Evolutionary conservation across 2,113 vertebrate genomes (phyloP), one percentile per base, ranked within the genome.

Genomic region (Coregonus clupeaformis): DNA sequence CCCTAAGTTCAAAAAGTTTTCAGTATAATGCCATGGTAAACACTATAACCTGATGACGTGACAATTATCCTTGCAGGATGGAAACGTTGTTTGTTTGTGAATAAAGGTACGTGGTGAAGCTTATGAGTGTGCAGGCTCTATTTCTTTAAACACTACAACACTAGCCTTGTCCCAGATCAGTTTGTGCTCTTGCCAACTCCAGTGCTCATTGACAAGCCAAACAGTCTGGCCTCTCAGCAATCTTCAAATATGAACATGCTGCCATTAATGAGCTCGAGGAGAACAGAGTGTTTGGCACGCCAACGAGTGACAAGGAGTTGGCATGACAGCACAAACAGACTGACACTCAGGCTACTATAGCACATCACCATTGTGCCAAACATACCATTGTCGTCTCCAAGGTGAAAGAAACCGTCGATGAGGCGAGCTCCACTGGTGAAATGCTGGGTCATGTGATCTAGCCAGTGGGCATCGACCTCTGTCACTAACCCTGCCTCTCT

Each of bases 371-470:
- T 42, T 42, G 36, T 29, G 64, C 16, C 16, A 66, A 7, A 25
- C 73, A 1, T 73, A 97, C 97, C 95, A 3, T 92, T 92, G 78
- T 91, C 89, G 52, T 92, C 90, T 78, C 90, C 89, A 3, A 96
- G 94, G 81, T 94, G 92, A 91, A 96, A 96, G 88, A 96, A 92
- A 0, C 95, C 95, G 3, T 98, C 97, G 14, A 97, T 91, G 80
- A 99, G 90, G 6, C 90, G 89, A 7, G 96, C 96, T 5, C 97
- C 97, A 67, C 92, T 96, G 86, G 91, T 94, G 91, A 99, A 98
- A 89, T 99, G 97, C 87, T 98, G 95, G 4, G 95, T 98, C 97
- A 98, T 96, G 92, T 98, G 94, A 84, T 99, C 97, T 69, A 99
- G 91, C 97, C 97, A 99, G 83, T 95, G 94, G 68, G 97, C 94